Percentiles rank a stretch among this genome's conserved stretches.
Evolutionary conservation across 2,888 invertebrate species (phyloP).

Genomic region (Cantharis rustica): DNA sequence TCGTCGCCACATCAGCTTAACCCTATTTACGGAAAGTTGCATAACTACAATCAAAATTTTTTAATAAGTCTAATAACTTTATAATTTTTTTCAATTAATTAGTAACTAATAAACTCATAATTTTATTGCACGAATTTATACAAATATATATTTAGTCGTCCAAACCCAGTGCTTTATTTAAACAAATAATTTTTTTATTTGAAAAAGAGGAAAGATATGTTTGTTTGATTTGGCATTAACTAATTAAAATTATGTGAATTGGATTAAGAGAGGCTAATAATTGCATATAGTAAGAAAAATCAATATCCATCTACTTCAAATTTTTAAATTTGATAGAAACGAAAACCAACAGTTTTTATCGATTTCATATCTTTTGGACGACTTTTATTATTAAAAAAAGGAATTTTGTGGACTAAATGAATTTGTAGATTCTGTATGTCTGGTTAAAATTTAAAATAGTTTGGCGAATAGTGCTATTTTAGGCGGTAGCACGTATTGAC

Average conservation of each 20-base stretch:
- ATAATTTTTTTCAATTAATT: background rate
- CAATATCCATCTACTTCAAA: background rate
- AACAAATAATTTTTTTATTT: background rate
- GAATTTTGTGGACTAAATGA: background rate
- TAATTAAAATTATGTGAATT: background rate
- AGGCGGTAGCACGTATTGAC: background rate
- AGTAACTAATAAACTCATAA: background rate
- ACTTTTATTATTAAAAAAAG: background rate
- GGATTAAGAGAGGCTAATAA: background rate
- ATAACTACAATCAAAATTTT: background rate
- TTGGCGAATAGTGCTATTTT: background rate
- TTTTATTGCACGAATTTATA: background rate
- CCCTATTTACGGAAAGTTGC: constrained; percentile 5
- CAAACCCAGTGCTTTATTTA: background rate
- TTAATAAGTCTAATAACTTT: background rate
- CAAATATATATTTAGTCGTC: background rate
- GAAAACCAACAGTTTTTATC: no score
- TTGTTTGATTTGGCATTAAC: background rate
- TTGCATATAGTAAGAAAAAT: no score
- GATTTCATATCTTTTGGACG: no score
- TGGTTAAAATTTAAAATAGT: background rate
- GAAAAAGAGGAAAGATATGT: background rate
- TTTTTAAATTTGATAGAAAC: background rate
- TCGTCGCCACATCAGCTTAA: constrained; percentile 8
- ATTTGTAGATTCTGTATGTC: background rate